Base-by-base conservation (phyloP, 2,888 invertebrate species). In the Marronus borbonicus region DNA sequence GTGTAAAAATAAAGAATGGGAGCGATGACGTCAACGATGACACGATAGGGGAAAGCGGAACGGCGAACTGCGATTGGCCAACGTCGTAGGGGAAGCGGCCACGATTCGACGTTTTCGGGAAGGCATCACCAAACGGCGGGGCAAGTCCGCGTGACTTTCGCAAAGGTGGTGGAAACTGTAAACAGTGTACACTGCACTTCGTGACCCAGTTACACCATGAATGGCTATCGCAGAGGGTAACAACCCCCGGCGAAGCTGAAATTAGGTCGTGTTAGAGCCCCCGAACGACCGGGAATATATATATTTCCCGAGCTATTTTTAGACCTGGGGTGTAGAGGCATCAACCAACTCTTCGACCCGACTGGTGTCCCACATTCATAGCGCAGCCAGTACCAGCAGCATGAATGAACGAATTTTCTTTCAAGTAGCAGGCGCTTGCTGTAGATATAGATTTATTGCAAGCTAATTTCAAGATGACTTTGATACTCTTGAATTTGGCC, bases 201-300 rank as follows among this genome's bases (percentile, higher is more conserved):
- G 84, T 86, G 87, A 87, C 87, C 87, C 81, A 86, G 83, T 86
- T 87, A 81, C 81, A 81, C 81, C 84, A 86, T 86, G 86, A 86
- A 86, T 86, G 86, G 83, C 83, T 85, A 84, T 84, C 83, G 85
- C 84, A 83, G 82, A 86, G 87, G 87, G 87, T 87, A 87, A 86
- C 87, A 87, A 87, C 87, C 88, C 88, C 85, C 83, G 84, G 84
- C 83, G 84, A 80, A 81, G 84, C 85, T 85, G 82, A 84, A 87
- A 86, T 85, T 86, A 82, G 86, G 86, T 86, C 86, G 83, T 81
- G 83, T 83, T 81, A 82, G 83, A 81, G 81, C 80, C 82, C 82
- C 81, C 76, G 74, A 80, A 81, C 80, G 80, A 79, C 80, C 80
- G 81, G 83, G 81, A 79, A 76, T 79, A 76, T 78, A 74, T 76